phyloP scores from a whole-genome alignment of 2,113 vertebrate genomes.

The Nematolebias whitei region DNA sequence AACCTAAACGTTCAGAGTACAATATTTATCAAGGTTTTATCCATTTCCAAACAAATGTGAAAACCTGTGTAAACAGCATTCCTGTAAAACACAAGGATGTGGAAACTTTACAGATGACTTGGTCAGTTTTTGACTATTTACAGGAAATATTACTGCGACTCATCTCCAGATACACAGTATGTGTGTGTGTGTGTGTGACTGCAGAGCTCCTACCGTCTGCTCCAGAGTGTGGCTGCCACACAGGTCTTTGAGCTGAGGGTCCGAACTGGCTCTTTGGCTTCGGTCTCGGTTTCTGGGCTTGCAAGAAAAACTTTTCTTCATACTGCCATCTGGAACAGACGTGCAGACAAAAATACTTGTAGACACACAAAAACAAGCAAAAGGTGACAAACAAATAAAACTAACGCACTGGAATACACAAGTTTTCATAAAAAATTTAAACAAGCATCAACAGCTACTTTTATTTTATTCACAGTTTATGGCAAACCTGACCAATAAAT shows the following conservation, averaged over 20 bases:
- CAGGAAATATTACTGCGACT: constrained; percentile 41
- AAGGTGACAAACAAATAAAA: not conserved
- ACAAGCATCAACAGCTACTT: not conserved
- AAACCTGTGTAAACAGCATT: constrained; percentile 5
- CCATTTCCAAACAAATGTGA: constrained; percentile 16
- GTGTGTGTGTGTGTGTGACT: not conserved
- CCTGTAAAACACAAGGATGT: constrained; percentile 28
- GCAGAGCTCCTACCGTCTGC: constrained; percentile 56
- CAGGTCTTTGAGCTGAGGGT: constrained; percentile 79
- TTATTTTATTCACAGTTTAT: not conserved
- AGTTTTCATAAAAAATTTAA: not conserved
- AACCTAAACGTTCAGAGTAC: not conserved
- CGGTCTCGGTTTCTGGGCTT: constrained; percentile 79
- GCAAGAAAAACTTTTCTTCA: constrained; percentile 75
- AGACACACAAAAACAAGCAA: constrained; percentile 8
- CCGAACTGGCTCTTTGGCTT: constrained; percentile 75
- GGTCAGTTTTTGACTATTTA: constrained; percentile 31
- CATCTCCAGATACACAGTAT: constrained; percentile 13
- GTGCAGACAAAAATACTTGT: no score
- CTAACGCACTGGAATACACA: constrained; percentile 7
- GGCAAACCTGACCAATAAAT: constrained; percentile 5
- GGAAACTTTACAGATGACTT: constrained; percentile 39
- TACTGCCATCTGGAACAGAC: constrained; percentile 77
- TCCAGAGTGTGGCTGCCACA: constrained; percentile 63
- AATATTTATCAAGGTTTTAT: constrained; percentile 18